Base-by-base conservation (phyloP, 2,113 vertebrate genomes). In the Hemicordylus capensis region DNA sequence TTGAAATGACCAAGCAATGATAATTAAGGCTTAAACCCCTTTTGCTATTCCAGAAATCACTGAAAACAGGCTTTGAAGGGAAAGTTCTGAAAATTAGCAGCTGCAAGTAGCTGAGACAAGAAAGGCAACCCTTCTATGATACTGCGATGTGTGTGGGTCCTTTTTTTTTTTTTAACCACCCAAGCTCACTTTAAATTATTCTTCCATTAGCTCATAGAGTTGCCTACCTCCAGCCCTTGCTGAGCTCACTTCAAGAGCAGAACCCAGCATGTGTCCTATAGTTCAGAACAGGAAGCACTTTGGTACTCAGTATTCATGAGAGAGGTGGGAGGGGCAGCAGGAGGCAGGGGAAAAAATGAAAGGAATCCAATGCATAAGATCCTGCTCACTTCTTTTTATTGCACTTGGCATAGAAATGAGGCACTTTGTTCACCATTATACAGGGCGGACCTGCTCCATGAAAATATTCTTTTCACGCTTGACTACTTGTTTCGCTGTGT, bases 171-270 rank as follows among this genome's bases (percentile, higher is more conserved):
- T 76, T 76, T 86, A 91, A n/a, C 91, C 88, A 88, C 90, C 83
- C 86, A 92, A 92, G 86, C 37, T 93, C 70, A 79, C 70, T 93
- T 90, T 88, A 93, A 93, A 92, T 90, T 94, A 94, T 94, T 92
- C 88, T 88, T 91, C 90, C 89, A 93, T 94, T 95, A 94, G 91
- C 90, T 88, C 79, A 77, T 91, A 91, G 84, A 85, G 83, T 90
- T 91, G 89, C 88, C 90, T 93, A 73, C 89, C 91, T 92, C 87
- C 80, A 84, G 34, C 90, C 8, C 89, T 94, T 90, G 89, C 89
- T 93, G 93, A 93, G 91, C 88, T 87, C 91, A 94, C 94, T 94
- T 95, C 91, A 94, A 94, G 94, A 94, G 92, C 91, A 89, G 69
- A 28, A 87, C 89, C 28, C 93, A 93, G 94, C 93, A 48, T 94